These are phyloP conservation scores for Patella ulyssiponensis DNA, from an alignment of 2,888 invertebrate species.

Conservation along the genomic window DNA sequence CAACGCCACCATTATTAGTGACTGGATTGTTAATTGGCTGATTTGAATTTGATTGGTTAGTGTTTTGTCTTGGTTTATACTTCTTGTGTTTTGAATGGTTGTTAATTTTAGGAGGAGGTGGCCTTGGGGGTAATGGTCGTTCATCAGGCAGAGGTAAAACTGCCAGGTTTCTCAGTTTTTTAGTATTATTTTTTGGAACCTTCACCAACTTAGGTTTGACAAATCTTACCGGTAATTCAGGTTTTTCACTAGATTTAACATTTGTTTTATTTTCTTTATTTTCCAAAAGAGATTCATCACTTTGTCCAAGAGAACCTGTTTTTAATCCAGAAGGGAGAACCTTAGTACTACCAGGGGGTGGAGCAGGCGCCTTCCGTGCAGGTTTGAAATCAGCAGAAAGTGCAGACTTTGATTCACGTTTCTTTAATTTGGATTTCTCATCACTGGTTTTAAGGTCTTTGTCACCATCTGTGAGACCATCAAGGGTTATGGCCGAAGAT, in stretches of 20 bases:
- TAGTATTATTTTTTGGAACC: constrained; percentile 40
- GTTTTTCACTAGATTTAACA: constrained; percentile 33
- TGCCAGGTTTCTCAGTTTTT: constrained; percentile 18
- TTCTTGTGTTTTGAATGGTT: not conserved
- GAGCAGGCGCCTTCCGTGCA: constrained; percentile 45
- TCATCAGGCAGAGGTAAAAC: constrained; percentile 17
- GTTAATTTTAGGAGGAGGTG: constrained; percentile 10
- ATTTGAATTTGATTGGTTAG: not conserved
- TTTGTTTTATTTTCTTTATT: constrained; percentile 20
- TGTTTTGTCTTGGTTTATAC: not conserved
- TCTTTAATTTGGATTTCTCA: not conserved
- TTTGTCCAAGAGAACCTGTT: constrained; percentile 19
- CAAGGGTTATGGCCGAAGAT: not conserved
- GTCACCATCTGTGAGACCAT: not conserved
- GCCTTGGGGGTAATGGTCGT: constrained; percentile 25
- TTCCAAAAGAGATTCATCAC: constrained; percentile 24
- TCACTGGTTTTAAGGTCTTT: not conserved
- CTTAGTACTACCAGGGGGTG: constrained; percentile 32
- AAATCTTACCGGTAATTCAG: constrained; percentile 48
- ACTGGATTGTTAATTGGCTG: not conserved
- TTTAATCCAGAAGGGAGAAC: constrained; percentile 16
- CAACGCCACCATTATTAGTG: not conserved
- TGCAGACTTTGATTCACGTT: not conserved
- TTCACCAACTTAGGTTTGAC: constrained; percentile 55
- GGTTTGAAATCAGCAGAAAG: constrained; percentile 30